These are phyloP conservation scores for Palythoa caribaeorum DNA, from an alignment of 92 coral and sea anemone species.

Conservation along the genomic window DNA sequence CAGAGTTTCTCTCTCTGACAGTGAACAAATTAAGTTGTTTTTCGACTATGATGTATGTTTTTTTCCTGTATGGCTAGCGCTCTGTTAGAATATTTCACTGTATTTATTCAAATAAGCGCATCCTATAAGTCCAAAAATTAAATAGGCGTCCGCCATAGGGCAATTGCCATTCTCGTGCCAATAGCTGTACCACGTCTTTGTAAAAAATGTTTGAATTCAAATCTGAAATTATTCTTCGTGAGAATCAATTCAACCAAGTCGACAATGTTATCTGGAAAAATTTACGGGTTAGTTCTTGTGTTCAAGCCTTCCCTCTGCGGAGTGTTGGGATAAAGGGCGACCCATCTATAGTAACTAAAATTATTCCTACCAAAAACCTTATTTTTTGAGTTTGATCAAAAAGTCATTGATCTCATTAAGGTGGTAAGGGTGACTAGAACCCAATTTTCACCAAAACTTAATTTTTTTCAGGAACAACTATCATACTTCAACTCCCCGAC, in stretches of 20 bases:
- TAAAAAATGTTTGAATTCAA: background rate
- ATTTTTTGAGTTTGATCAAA: slow-evolving; percentile 10
- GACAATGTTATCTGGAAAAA: background rate
- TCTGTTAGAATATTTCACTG: too few species aligned
- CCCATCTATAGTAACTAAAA: slow-evolving; percentile 51
- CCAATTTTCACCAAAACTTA: too few species aligned
- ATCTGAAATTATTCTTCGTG: background rate
- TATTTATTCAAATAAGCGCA: too few species aligned
- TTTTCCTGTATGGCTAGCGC: too few species aligned
- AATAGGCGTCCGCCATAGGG: too few species aligned
- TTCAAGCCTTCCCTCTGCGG: slow-evolving; percentile 31
- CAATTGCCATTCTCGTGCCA: slow-evolving; percentile 40
- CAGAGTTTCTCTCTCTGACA: too few species aligned
- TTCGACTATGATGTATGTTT: too few species aligned
- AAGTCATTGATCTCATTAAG: slow-evolving; percentile 55
- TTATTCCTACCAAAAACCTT: slow-evolving; percentile 23
- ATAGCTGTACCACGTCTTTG: slow-evolving; percentile 21
- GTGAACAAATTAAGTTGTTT: too few species aligned
- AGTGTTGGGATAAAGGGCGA: slow-evolving; percentile 20
- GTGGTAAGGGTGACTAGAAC: slow-evolving; percentile 36
- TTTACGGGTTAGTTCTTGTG: background rate
- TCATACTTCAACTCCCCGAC: too few species aligned
- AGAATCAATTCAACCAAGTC: background rate
- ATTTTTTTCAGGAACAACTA: too few species aligned
- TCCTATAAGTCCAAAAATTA: too few species aligned